Base-by-base conservation (phyloP, 2,888 invertebrate genomes). In the Tinea trinotella region DNA sequence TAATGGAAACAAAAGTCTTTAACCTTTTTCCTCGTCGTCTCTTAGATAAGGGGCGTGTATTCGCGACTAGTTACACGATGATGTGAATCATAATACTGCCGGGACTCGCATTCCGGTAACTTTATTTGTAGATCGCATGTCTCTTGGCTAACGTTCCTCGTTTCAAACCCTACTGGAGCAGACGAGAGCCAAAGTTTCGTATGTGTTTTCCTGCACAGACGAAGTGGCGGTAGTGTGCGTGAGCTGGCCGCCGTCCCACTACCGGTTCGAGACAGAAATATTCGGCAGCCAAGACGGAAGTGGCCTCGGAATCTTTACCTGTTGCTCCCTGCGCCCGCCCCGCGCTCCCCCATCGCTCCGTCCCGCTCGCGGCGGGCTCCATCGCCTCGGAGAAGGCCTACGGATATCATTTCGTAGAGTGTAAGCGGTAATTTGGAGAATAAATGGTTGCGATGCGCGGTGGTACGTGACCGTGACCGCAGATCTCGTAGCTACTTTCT, bases 261-360 rank as follows among this genome's bases (percentile, higher is more conserved):
- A 85, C 85, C 85, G 85, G 85, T 85, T 84, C 76, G 77, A 81
- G 79, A 84, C 84, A 84, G 81, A 84, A 84, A 85, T 85, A 85
- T 85, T 85, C 84, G 85, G 83, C 85, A 81, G 84, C 84, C 77
- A 84, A 85, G 84, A 83, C 85, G 85, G 85, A 85, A 85, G 84
- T 85, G 83, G 82, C 84, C 84, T 85, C 85, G 84, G 84, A 84
- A 85, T 85, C 85, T 83, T 84, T 85, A 84, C 84, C 85, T 84
- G 85, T 85, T 84, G 84, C 84, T 84, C 85, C 84, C 82, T 83
- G 80, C 81, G 71, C 79, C 77, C 79, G 75, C 70, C 66, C 76
- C 71, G 67, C 74, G 61, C 69, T 70, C 74, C 70, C 69, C 63
- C 64, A 65, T 69, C 62, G 61, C 62, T 62, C 64, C 57, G 59